A percentile compares a stretch with the other conserved stretches of the same genome.
These are phyloP conservation scores for Aplochiton taeniatus DNA, from an alignment of 2,797 vertebrate genomes.

Conservation along the genomic window DNA sequence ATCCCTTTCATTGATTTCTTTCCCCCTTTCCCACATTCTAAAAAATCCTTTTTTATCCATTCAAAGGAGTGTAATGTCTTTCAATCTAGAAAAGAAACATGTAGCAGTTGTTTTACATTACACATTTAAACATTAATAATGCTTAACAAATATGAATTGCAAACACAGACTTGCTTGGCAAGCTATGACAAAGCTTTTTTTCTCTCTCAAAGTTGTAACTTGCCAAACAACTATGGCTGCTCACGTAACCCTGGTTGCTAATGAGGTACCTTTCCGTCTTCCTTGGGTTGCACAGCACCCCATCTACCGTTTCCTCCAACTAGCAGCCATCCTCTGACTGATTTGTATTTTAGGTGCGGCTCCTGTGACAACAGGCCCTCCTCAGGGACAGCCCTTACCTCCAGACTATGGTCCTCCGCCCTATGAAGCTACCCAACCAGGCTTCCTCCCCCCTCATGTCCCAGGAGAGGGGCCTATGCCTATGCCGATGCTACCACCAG, in stretches of 20 bases:
- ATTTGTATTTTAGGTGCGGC: slow-evolving; percentile 53
- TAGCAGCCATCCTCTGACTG: too few species aligned
- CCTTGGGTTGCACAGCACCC: too few species aligned
- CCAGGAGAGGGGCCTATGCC: slow-evolving; percentile 81
- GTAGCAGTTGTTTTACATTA: too few species aligned
- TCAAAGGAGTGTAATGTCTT: not conserved
- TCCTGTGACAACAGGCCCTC: slow-evolving; percentile 76
- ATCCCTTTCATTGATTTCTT: not conserved
- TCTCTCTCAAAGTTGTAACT: too few species aligned
- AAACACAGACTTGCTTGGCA: not conserved
- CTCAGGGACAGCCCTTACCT: slow-evolving; percentile 80
- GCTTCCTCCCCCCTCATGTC: slow-evolving; percentile 87
- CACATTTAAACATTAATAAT: too few species aligned
- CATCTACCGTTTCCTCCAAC: too few species aligned
- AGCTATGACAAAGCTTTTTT: not conserved
- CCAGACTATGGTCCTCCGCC: slow-evolving; percentile 92
- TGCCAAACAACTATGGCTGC: too few species aligned
- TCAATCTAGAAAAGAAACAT: too few species aligned
- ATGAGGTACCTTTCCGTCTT: too few species aligned
- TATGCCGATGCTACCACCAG: slow-evolving; percentile 62
- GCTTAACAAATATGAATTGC: too few species aligned
- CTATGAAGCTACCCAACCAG: slow-evolving; percentile 84
- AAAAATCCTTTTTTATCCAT: not conserved
- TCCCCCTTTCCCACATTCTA: not conserved
- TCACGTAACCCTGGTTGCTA: too few species aligned